These are phyloP conservation scores for Leucopternis melanops DNA, from an alignment of 2,113 vertebrate genomes.

Conservation along the genomic window DNA sequence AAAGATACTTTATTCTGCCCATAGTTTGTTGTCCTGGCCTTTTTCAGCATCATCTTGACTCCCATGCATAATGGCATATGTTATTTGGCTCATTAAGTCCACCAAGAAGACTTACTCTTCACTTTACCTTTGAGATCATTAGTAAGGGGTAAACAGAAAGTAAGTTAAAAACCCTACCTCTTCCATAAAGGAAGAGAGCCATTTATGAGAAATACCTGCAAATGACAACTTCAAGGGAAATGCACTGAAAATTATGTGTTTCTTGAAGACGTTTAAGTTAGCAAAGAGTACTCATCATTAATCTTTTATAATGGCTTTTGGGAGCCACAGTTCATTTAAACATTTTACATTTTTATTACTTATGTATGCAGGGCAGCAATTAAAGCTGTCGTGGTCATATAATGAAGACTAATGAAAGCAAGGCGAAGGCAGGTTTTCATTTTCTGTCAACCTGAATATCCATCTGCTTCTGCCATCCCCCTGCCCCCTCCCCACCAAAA, in stretches of 20 bases:
- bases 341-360: conserved; percentile 79
- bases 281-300: conserved; percentile 69
- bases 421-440: conserved; percentile 50
- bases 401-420: conserved; percentile 69
- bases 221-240: background rate
- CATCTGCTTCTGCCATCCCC: conserved; percentile 5
- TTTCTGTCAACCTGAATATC: conserved; percentile 54
- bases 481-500: background rate
- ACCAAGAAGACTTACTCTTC: background rate
- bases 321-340: conserved; percentile 74
- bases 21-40: background rate
- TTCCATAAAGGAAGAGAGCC: background rate
- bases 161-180: background rate
- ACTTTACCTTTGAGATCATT: background rate
- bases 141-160: background rate
- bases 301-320: conserved; percentile 82
- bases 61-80: background rate
- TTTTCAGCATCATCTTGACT: background rate
- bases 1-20: background rate
- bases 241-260: background rate
- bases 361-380: conserved; percentile 61
- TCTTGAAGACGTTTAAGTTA: conserved; percentile 56
- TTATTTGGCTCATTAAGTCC: background rate
- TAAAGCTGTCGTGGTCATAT: conserved; percentile 61
- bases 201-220: background rate